Conservation (phyloP, 2,888 invertebrate species). For the Dascillus cervinus region DNA sequence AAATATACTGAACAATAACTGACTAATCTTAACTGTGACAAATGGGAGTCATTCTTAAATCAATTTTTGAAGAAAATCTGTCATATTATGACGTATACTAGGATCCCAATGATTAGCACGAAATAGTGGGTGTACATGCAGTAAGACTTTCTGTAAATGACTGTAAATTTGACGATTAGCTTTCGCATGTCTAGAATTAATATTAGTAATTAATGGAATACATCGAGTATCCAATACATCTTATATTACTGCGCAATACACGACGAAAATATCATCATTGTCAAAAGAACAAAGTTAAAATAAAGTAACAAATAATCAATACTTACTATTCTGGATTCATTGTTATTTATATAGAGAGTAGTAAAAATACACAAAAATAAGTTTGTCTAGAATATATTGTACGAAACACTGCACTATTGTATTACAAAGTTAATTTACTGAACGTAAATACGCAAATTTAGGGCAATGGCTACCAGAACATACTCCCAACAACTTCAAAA, state of each 20-base stretch:
- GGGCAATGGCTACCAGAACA: constrained; percentile 36
- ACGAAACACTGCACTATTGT: constrained; percentile 12
- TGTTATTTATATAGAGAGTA: too few species aligned
- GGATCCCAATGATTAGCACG: constrained; percentile 11
- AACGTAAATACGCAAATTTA: constrained; percentile 37
- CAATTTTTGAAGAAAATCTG: too few species aligned
- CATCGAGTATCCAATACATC: too few species aligned
- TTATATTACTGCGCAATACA: constrained; percentile 30
- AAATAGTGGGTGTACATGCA: constrained; percentile 12
- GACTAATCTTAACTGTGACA: too few species aligned
- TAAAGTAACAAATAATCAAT: constrained; percentile 39
- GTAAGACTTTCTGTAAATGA: too few species aligned
- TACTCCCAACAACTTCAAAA: constrained; percentile 25
- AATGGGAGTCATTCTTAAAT: too few species aligned
- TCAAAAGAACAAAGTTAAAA: constrained; percentile 24
- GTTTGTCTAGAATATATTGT: too few species aligned
- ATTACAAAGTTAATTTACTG: constrained; percentile 25
- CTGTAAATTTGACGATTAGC: too few species aligned
- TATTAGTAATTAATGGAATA: too few species aligned
- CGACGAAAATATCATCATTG: constrained; percentile 29
- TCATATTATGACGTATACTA: constrained; percentile 16
- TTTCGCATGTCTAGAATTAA: too few species aligned
- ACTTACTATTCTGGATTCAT: constrained; percentile 85
- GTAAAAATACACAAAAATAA: too few species aligned
- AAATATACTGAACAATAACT: too few species aligned